These are phyloP conservation scores for Hemichromis elongatus DNA, from an alignment of 2,113 vertebrate genomes.

Conservation along the genomic window DNA sequence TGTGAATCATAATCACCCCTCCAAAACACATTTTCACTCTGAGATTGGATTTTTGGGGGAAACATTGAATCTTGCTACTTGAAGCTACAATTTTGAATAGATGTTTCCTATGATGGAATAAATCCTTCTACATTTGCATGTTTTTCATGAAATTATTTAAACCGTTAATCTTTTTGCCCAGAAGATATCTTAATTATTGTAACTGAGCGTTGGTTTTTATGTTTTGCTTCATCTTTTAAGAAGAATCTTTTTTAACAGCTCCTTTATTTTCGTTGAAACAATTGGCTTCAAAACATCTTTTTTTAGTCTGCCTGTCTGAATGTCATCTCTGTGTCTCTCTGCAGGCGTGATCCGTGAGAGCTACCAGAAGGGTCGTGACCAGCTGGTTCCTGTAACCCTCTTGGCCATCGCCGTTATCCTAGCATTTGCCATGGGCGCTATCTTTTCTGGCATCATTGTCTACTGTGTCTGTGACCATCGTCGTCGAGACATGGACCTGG, in stretches of 20 bases:
- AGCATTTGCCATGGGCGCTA: conserved; percentile 94
- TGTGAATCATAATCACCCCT: conserved; percentile 57
- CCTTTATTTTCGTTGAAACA: neutral
- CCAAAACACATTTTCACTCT: conserved; percentile 46
- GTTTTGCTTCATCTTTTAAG: conserved; percentile 1
- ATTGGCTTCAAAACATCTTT: neutral
- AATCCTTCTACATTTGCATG: conserved; percentile 37
- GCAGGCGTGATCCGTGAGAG: conserved; percentile 97
- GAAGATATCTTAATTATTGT: conserved; percentile 22
- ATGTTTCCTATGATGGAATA: conserved; percentile 29
- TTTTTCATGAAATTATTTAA: conserved; percentile 35
- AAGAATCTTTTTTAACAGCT: neutral
- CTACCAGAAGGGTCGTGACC: conserved; percentile 93
- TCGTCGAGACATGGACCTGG: conserved; percentile 81
- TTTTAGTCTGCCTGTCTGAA: conserved; percentile 17
- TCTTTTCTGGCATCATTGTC: conserved; percentile 93
- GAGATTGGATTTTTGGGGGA: conserved; percentile 44
- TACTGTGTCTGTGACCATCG: conserved; percentile 96
- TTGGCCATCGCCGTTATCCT: conserved; percentile 94
- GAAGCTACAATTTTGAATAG: conserved; percentile 36
- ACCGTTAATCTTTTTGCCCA: conserved; percentile 35
- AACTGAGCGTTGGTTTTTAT: neutral
- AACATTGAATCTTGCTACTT: conserved; percentile 43
- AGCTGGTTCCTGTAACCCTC: conserved; percentile 92
- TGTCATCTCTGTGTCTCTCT: conserved; percentile 34